Base-by-base conservation (phyloP, 1,140 invertebrate species). In the Alviniconcha marisindica region DNA sequence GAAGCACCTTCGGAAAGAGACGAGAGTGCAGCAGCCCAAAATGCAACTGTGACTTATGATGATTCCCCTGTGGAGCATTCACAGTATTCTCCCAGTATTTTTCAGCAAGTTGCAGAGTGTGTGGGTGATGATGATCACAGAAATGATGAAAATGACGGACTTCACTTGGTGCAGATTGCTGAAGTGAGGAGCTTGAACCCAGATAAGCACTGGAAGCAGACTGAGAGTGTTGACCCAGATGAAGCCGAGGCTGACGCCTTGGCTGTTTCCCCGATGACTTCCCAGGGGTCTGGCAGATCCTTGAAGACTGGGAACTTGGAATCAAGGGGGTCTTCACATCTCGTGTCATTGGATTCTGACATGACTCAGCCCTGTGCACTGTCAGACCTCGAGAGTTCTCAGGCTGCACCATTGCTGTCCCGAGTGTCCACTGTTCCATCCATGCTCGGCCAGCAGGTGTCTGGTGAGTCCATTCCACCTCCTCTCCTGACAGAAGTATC, bases 281-380 rank as follows among this genome's bases (percentile, higher is more conserved):
- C 44, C 42, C 12, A 31, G n/a, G 77, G 40, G 36, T 78, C 31
- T 24, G 38, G 56, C 21, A 54, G n/a, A 15, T 78, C 51, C 21
- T 40, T 33, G 33, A 38, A 21, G 14, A 80, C 56, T 24, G 36
- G 2, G 40, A 24, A 44, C 7, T 2, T 21, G 24, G 56, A 44
- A 31, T 0, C 36, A 15, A 24, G 28, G 36, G 18, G 24, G 40
- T 10, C n/a, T 12, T 0, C 33, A 36, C 36, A 44, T 66, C 36
- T 42, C 5, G n/a, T 0, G 24, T 69, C 56, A 28, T 36, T 18
- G 18, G 38, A 66, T 40, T 63, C 56, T 66, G 78, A 80, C 60
- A 66, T 66, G 54, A 80, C 78, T 4, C 78, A 80, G 38, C 78
- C 60, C n/a, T 80, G 44, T 44, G 36, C 0, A 28, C 0, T 31